Percentiles rank a stretch among this genome's conserved stretches.
Evolutionary conservation across 2,888 invertebrate genomes (phyloP).

Genomic region (Nomada flava): DNA sequence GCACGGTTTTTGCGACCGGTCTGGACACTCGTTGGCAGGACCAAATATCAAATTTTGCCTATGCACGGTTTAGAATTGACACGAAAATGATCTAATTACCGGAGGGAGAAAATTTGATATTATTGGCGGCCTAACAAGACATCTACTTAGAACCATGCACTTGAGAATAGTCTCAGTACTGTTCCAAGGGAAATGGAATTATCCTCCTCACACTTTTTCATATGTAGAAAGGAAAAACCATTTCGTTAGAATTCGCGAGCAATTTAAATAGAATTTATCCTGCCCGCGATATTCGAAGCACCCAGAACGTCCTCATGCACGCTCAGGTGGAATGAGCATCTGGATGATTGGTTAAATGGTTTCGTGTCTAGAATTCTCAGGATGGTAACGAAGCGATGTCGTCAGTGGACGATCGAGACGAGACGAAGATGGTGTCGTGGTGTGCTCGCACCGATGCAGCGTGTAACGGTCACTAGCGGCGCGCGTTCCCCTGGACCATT

Average conservation of each 20-base stretch:
- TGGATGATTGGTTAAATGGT: slow-evolving; percentile 1
- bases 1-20: slow-evolving; percentile 8
- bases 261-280: not conserved
- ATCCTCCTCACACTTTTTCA: no score
- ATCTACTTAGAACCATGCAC: no score
- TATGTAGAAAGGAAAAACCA: not conserved
- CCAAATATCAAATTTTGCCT: slow-evolving; percentile 19
- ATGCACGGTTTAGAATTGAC: not conserved
- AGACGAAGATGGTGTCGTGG: slow-evolving; percentile 33
- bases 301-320: not conserved
- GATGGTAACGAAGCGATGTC: slow-evolving; percentile 76
- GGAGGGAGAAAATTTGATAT: not conserved
- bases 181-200: no score
- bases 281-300: not conserved
- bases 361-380: slow-evolving; percentile 35
- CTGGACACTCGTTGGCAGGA: slow-evolving; percentile 7
- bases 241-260: not conserved
- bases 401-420: slow-evolving; percentile 66
- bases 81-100: not conserved
- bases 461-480: slow-evolving; percentile 77
- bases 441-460: slow-evolving; percentile 46
- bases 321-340: not conserved
- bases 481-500: slow-evolving; percentile 80
- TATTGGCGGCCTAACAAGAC: not conserved
- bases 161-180: no score